These are phyloP conservation scores for Diceros bicornis DNA, from an alignment of 2,797 vertebrate species.

Conservation along the genomic window DNA sequence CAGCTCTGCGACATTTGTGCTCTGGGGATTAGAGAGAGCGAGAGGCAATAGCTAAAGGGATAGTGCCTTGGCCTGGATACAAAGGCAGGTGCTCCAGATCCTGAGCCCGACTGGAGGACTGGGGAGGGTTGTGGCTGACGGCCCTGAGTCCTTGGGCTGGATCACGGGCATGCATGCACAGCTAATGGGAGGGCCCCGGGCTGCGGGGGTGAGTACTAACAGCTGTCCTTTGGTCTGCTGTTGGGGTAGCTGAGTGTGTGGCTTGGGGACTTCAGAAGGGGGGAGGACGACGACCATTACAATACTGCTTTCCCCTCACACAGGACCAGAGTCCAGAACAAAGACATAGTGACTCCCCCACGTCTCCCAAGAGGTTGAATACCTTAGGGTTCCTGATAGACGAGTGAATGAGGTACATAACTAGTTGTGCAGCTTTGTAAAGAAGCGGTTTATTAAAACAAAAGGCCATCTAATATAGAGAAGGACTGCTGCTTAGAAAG, in stretches of 20 bases:
- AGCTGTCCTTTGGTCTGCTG: background rate
- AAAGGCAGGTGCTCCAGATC: background rate
- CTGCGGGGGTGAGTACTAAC: background rate
- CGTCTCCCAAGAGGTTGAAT: background rate
- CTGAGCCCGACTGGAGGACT: background rate
- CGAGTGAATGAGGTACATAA: background rate
- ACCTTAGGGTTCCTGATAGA: background rate
- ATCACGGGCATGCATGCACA: background rate
- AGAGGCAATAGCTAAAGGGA: background rate
- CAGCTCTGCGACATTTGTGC: background rate
- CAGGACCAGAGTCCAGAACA: background rate
- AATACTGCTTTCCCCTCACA: background rate
- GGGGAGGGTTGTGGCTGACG: background rate
- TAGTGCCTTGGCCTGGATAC: background rate
- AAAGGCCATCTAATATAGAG: background rate
- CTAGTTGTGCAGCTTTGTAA: background rate
- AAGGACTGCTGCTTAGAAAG: background rate
- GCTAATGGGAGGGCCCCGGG: background rate
- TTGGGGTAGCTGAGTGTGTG: background rate
- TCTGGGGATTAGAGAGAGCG: background rate
- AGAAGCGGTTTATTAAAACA: conserved; percentile 53
- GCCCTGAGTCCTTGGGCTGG: background rate
- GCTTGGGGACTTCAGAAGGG: background rate
- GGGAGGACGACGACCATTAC: background rate
- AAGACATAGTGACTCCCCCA: background rate